Evolutionary conservation across 2,113 vertebrate species (phyloP).

Genomic region (Pogona vitticeps): DNA sequence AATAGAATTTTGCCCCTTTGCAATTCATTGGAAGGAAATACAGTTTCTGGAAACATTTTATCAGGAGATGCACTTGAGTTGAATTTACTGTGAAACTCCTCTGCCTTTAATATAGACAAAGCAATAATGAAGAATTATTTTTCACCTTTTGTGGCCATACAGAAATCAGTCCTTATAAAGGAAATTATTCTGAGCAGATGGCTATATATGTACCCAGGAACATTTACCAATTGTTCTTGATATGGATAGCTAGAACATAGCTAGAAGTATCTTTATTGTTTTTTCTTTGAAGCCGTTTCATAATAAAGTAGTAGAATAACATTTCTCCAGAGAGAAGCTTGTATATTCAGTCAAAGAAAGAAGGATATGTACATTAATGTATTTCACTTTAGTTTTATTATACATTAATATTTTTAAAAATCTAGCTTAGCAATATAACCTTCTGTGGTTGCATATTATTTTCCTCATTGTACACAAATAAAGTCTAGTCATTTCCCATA

Average conservation of each 20-base stretch:
- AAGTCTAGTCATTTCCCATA: background rate
- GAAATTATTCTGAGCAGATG: constrained; percentile 68
- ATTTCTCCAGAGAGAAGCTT: constrained; percentile 40
- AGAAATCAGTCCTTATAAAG: constrained; percentile 59
- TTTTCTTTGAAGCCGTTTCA: constrained; percentile 52
- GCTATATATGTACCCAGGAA: constrained; percentile 66
- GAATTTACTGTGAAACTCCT: constrained; percentile 47
- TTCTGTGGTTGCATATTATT: constrained; percentile 12
- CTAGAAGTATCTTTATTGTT: constrained; percentile 60
- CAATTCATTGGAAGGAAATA: constrained; percentile 62
- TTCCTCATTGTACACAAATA: background rate
- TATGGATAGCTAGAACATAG: constrained; percentile 31
- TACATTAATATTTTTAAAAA: background rate
- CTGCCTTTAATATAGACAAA: constrained; percentile 46
- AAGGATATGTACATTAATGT: constrained; percentile 16
- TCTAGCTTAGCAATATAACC: background rate
- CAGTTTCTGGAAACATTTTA: constrained; percentile 57
- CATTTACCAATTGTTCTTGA: constrained; percentile 55
- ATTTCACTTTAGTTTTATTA: constrained; percentile 19
- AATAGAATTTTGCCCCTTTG: constrained; percentile 67
- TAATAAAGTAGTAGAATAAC: constrained; percentile 15
- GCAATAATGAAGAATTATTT: constrained; percentile 63
- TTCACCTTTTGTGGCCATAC: constrained; percentile 65
- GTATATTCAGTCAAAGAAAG: rapidly evolving
- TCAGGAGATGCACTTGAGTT: constrained; percentile 44